Evolutionary conservation across 1,140 invertebrate genomes (phyloP).

Genomic region (Drosophila serrata): DNA sequence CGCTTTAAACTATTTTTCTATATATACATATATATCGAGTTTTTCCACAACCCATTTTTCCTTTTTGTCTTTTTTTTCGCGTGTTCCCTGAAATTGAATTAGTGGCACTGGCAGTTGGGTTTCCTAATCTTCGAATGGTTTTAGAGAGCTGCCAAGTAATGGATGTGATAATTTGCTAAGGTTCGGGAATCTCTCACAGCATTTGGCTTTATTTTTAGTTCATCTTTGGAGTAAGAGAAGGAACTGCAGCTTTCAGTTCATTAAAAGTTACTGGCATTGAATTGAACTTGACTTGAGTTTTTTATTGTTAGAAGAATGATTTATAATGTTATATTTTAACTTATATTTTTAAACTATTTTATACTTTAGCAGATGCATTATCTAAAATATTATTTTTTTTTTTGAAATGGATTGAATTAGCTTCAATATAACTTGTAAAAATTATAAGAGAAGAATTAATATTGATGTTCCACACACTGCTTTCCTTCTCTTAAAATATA

Average conservation of each 20-base stretch:
- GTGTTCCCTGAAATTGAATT: slow-evolving; percentile 75
- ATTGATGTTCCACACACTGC: too few relatives aligned
- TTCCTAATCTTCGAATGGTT: slow-evolving; percentile 62
- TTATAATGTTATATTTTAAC: neutral
- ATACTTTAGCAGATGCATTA: neutral
- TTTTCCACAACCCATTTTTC: slow-evolving; percentile 23
- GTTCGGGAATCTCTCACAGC: slow-evolving; percentile 11
- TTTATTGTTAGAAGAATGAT: neutral
- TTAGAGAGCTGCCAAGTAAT: slow-evolving; percentile 58
- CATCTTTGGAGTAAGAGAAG: slow-evolving; percentile 9
- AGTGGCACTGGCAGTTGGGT: slow-evolving; percentile 72
- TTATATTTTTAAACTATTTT: neutral
- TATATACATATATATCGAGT: neutral
- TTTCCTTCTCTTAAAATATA: too few relatives aligned
- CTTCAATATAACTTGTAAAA: neutral
- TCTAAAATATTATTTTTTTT: neutral
- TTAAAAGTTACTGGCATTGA: neutral
- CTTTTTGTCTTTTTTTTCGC: slow-evolving; percentile 52
- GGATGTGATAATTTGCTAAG: slow-evolving; percentile 71
- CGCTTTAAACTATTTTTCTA: slow-evolving; percentile 62
- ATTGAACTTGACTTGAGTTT: neutral
- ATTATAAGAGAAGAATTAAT: neutral
- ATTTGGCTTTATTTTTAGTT: slow-evolving; percentile 22
- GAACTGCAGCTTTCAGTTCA: slow-evolving; percentile 8
- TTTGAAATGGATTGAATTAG: neutral